A percentile compares a stretch with the other conserved stretches of the same genome.
phyloP scores from a whole-genome alignment of 2,113 vertebrate genomes.

The Phyllostomus discolor region DNA sequence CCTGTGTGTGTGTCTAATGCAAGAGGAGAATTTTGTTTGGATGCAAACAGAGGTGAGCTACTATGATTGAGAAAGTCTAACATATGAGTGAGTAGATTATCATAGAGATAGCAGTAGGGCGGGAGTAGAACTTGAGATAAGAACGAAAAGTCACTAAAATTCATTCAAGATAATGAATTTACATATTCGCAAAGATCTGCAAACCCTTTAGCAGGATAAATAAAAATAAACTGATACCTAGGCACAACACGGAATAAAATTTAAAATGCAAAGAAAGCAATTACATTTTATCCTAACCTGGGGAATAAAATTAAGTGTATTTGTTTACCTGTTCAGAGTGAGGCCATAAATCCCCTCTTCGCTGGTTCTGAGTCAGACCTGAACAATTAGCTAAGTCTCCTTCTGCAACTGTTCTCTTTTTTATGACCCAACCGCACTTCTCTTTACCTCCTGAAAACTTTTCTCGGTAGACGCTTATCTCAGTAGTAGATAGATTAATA shows the following conservation, averaged over 20 bases:
- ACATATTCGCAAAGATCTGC: neutral
- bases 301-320: neutral
- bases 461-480: neutral
- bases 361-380: neutral
- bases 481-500: neutral
- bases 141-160: neutral
- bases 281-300: neutral
- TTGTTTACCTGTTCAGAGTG: neutral
- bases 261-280: neutral
- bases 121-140: neutral
- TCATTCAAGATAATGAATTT: neutral
- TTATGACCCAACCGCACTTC: neutral
- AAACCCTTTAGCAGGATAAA: neutral
- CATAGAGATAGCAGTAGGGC: neutral
- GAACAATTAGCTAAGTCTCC: neutral
- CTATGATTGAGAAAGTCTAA: neutral
- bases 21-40: neutral
- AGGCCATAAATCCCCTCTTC: neutral
- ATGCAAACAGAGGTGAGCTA: neutral
- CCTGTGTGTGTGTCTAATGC: neutral
- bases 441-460: neutral
- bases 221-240: neutral
- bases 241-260: neutral
- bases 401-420: neutral
- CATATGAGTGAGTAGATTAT: neutral